Percentiles rank a stretch among this genome's conserved stretches.
Evolutionary conservation across 1,140 invertebrate genomes (phyloP).

Genomic region (Daktulosphaira vitifoliae): DNA sequence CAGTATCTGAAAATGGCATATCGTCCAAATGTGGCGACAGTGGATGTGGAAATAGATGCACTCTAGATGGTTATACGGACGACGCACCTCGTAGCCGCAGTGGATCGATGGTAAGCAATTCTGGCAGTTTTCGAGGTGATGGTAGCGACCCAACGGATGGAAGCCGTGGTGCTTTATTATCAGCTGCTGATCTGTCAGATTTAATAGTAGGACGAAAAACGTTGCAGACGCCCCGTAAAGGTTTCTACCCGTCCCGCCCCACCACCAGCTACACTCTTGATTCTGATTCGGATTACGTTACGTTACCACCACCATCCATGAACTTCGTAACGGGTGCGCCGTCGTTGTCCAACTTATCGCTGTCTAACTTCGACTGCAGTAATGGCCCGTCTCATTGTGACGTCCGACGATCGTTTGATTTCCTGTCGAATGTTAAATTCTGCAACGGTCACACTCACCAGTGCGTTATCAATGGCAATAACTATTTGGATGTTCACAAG

Average conservation of each 20-base stretch:
- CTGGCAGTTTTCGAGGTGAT: conserved; percentile 70
- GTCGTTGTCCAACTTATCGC: conserved; percentile 48
- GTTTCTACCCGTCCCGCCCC: conserved; percentile 64
- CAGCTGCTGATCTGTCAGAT: conserved; percentile 70
- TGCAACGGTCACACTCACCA: conserved; percentile 15
- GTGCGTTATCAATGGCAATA: conserved; percentile 56
- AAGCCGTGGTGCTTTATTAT: conserved; percentile 57
- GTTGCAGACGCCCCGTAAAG: conserved; percentile 41
- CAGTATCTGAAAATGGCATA: background rate
- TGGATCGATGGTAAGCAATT: conserved; percentile 64
- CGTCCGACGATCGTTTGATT: conserved; percentile 25
- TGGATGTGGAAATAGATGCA: background rate
- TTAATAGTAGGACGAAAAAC: conserved; percentile 59
- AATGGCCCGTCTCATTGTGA: conserved; percentile 42
- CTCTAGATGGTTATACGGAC: background rate
- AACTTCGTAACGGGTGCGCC: conserved; percentile 49
- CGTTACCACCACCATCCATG: conserved; percentile 56
- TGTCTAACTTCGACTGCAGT: conserved; percentile 35
- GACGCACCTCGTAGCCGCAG: conserved; percentile 48
- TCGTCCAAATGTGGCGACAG: conserved; percentile 8
- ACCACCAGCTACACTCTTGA: conserved; percentile 73
- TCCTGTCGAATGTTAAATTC: background rate
- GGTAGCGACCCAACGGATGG: conserved; percentile 72
- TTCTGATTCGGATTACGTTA: conserved; percentile 80
- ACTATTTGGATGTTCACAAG: conserved; percentile 58